Evolutionary conservation across 1,140 invertebrate genomes (phyloP).

Genomic region (Tenebrio molitor): DNA sequence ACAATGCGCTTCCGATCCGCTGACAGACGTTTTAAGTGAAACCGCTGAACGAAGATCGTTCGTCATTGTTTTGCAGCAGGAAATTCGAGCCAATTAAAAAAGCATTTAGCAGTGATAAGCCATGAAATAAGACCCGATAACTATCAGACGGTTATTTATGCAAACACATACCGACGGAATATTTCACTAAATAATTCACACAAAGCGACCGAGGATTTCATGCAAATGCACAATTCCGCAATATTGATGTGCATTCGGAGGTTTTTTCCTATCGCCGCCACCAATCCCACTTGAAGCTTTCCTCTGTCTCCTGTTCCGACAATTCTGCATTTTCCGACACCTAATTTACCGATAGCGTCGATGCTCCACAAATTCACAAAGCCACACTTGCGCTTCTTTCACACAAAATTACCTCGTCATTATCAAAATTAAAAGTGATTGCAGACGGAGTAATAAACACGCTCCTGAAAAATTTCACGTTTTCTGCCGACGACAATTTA

Average conservation of each 20-base stretch:
- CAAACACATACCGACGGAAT: conserved; percentile 21
- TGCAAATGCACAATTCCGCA: conserved; percentile 28
- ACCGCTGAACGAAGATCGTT: conserved; percentile 26
- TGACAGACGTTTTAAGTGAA: conserved; percentile 33
- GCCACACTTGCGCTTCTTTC: too few relatives aligned
- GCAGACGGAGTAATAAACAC: too few relatives aligned
- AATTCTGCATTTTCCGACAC: too few relatives aligned
- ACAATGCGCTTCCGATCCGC: conserved; percentile 37
- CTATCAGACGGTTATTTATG: conserved; percentile 31
- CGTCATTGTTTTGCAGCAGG: conserved; percentile 32
- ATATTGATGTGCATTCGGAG: conserved; percentile 2
- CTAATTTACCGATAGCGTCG: too few relatives aligned
- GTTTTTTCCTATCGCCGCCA: background rate
- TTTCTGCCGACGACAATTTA: too few relatives aligned
- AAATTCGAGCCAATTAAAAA: conserved; percentile 38
- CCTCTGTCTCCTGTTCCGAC: background rate
- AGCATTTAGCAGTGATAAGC: conserved; percentile 40
- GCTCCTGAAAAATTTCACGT: too few relatives aligned
- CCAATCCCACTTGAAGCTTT: background rate
- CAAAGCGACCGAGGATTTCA: conserved; percentile 20
- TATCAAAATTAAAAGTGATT: too few relatives aligned
- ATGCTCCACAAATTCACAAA: too few relatives aligned
- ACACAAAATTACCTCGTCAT: too few relatives aligned
- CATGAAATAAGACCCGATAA: conserved; percentile 34
- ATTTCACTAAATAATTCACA: conserved; percentile 35